Conservation (phyloP, 2,888 invertebrate genomes). For the Melitaea athalia region DNA sequence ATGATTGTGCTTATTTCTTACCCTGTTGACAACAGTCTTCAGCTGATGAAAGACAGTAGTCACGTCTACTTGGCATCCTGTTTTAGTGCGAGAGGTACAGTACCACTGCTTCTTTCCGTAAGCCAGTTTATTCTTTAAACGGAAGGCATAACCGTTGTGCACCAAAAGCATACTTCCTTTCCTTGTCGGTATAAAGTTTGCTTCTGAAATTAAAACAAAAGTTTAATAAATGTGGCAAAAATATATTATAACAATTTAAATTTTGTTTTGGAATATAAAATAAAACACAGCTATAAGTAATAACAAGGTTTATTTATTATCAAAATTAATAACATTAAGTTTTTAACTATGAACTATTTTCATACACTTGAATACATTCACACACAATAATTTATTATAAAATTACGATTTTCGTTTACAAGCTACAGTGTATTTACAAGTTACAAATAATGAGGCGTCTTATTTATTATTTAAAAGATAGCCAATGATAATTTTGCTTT, state of each 20-base stretch:
- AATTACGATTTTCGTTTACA: neutral
- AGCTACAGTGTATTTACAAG: neutral
- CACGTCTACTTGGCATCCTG: conserved; percentile 71
- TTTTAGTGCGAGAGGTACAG: conserved; percentile 67
- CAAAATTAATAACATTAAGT: neutral
- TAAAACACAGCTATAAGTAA: neutral
- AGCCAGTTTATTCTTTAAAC: conserved; percentile 71
- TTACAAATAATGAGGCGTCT: neutral
- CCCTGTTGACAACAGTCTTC: conserved; percentile 61
- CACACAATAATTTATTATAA: neutral
- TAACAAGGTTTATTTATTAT: neutral
- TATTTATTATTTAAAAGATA: neutral
- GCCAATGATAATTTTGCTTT: neutral
- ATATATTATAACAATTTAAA: neutral
- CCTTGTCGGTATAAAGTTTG: conserved; percentile 68
- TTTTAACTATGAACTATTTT: neutral
- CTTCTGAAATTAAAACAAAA: conserved; percentile 59
- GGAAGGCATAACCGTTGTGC: conserved; percentile 69
- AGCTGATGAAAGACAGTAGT: conserved; percentile 61
- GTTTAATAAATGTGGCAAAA: conserved; percentile 29
- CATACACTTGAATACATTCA: neutral
- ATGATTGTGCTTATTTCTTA: conserved; percentile 68
- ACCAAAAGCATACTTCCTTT: conserved; percentile 70
- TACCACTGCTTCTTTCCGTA: conserved; percentile 78
- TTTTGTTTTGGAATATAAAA: neutral